Evolutionary conservation across 2,113 vertebrate species (phyloP).

Genomic region (Silurus asotus): DNA sequence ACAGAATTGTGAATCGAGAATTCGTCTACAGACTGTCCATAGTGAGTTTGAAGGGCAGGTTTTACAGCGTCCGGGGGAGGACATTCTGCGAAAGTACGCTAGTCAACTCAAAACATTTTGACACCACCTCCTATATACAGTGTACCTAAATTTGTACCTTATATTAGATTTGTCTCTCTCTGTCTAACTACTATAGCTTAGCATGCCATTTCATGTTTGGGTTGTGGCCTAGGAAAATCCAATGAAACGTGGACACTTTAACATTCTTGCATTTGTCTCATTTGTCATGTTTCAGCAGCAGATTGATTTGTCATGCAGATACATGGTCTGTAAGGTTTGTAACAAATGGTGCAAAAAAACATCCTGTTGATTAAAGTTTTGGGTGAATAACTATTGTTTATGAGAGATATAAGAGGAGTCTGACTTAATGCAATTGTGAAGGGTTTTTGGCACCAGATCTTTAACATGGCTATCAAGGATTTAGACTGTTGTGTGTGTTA

Average conservation of each 20-base stretch:
- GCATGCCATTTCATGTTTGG: neutral
- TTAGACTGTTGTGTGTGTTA: neutral
- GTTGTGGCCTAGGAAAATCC: neutral
- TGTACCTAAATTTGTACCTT: too few relatives aligned
- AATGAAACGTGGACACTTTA: neutral
- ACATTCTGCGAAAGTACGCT: too few relatives aligned
- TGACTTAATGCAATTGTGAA: too few relatives aligned
- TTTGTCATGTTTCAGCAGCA: too few relatives aligned
- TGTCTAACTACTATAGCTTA: neutral
- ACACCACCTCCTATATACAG: too few relatives aligned
- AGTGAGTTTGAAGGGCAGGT: too few relatives aligned
- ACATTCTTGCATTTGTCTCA: neutral
- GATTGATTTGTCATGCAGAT: neutral
- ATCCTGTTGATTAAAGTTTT: neutral
- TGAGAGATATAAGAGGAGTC: neutral
- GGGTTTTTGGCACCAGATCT: neutral
- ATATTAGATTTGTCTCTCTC: too few relatives aligned
- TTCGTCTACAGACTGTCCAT: too few relatives aligned
- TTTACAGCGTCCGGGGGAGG: too few relatives aligned
- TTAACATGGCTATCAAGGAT: neutral
- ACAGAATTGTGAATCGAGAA: too few relatives aligned
- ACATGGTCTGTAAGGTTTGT: neutral
- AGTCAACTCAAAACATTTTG: too few relatives aligned
- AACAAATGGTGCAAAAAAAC: neutral
- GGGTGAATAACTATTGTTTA: neutral